Percentiles rank a stretch among this genome's conserved stretches.
These are phyloP conservation scores for Semnornis frantzii DNA, from an alignment of 2,113 vertebrate genomes.

Conservation along the genomic window DNA sequence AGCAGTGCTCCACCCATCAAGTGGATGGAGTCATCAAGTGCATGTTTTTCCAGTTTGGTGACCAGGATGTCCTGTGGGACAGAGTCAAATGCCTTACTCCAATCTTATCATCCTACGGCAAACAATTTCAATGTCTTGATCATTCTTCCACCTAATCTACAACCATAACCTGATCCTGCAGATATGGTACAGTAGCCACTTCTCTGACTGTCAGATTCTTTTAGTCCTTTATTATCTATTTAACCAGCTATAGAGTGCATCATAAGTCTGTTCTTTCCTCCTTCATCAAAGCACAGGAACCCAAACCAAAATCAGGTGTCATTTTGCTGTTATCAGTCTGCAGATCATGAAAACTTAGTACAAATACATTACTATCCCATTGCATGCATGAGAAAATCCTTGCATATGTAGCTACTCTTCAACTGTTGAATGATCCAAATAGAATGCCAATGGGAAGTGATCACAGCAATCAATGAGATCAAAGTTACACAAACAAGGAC, in stretches of 20 bases:
- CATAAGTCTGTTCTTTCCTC: slow-evolving; percentile 22
- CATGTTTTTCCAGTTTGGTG: no score
- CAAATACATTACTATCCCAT: background rate
- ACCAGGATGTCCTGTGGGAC: no score
- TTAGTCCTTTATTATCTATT: background rate
- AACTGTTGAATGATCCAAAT: background rate
- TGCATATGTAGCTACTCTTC: background rate
- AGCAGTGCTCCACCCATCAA: no score
- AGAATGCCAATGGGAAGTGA: background rate
- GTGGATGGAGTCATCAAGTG: no score
- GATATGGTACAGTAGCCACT: background rate
- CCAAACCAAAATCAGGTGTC: background rate
- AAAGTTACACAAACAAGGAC: background rate
- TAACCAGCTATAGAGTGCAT: background rate
- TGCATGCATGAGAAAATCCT: background rate
- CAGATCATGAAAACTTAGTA: slow-evolving; percentile 4
- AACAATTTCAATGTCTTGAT: background rate
- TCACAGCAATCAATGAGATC: background rate
- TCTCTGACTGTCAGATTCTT: background rate
- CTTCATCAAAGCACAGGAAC: slow-evolving; percentile 14
- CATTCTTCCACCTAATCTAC: background rate
- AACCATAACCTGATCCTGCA: background rate
- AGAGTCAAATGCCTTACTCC: no score
- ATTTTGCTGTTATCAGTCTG: background rate
- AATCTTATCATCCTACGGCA: background rate